Evolutionary conservation across 2,113 vertebrate genomes (phyloP), one percentile per base, ranked within the genome.

Genomic region (Plecotus auritus): DNA sequence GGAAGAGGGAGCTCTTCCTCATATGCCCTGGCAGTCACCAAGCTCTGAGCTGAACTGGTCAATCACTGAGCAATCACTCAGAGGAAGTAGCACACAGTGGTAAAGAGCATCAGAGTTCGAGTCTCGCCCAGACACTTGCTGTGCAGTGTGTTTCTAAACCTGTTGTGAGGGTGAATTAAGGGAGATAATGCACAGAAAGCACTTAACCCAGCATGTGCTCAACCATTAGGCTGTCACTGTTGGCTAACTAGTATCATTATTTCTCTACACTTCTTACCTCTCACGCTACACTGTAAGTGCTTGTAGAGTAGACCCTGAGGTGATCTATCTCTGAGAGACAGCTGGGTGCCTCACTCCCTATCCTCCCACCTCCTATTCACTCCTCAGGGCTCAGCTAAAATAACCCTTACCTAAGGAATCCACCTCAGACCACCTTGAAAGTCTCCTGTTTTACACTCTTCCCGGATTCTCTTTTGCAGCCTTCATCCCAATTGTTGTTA

Each of bases 401-500:
- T 51, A 78, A 42, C 20, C 22, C 32, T 82, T 77, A 78, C 16
- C 35, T 22, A 7, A 9, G 69, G 72, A 93, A 66, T 56, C 23
- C 35, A 47, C 14, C 7, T 7, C n/a, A 37, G 56, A 51, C 54
- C 40, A n/a, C 14, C 35, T 47, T 37, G 26, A 83, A 85, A 64
- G 16, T 90, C 35, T 61, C n/a, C 51, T 66, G 23, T 37, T 83
- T 85, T 82, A 73, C 2, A 54, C 35, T 85, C 37, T 85, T 77
- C 37, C 59, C 9, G 0, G 49, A 47, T 61, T 90, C 61, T 95
- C 93, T 88, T 49, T 37, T 78, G 54, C 20, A 26, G 35, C 28
- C 67, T 94, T 92, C 23, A 49, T 66, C 45, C 77, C 42, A 51
- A 85, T 84, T 91, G 91, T 32, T 90, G 35, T 69, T 86, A 89